Evolutionary conservation across 2,888 invertebrate genomes (phyloP).

Genomic region (Adineta ricciae): DNA sequence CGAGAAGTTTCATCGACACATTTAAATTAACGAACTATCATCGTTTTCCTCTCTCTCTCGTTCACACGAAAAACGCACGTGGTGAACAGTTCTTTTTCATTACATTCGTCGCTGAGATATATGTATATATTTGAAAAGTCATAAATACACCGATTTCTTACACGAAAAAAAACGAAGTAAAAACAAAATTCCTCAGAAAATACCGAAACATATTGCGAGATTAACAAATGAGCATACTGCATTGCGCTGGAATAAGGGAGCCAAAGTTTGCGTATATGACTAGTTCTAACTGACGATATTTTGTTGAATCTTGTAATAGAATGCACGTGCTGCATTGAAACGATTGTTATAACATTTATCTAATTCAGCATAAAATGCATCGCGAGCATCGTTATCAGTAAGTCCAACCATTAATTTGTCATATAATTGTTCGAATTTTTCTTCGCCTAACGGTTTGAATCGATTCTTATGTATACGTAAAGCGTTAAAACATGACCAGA

Average conservation of each 20-base stretch:
- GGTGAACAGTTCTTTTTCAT: no score
- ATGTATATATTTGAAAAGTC: no score
- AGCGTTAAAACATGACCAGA: neutral
- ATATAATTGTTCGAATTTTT: neutral
- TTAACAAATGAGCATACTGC: no score
- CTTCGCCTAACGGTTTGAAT: neutral
- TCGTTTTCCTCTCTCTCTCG: no score
- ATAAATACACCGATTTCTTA: no score
- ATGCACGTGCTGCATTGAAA: neutral
- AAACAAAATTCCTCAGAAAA: no score
- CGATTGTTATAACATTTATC: constrained; percentile 4
- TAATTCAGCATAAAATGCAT: neutral
- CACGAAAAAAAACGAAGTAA: no score
- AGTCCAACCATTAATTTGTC: neutral
- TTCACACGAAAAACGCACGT: no score
- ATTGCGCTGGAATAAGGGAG: no score
- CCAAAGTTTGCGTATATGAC: no score
- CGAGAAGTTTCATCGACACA: neutral
- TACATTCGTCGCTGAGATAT: no score
- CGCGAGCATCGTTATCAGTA: neutral
- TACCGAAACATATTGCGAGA: no score
- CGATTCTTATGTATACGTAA: neutral
- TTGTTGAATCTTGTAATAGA: neutral
- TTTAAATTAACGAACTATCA: neutral
- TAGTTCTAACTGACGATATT: neutral